These are phyloP conservation scores for Pachyrhynchus sulphureomaculatus DNA, from an alignment of 1,140 invertebrate genomes.

Conservation along the genomic window DNA sequence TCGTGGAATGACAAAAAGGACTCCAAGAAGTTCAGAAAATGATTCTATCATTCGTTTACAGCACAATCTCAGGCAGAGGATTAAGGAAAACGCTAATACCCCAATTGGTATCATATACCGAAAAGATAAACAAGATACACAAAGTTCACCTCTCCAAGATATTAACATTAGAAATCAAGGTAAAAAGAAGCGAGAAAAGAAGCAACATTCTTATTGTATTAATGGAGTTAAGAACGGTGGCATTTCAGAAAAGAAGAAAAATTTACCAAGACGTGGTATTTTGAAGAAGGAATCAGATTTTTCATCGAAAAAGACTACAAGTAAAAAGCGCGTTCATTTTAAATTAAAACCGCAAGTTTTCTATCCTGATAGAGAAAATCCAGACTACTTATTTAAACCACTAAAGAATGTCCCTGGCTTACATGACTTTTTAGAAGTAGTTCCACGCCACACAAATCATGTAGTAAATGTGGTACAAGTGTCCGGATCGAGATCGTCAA, in stretches of 20 bases:
- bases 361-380: too few species aligned
- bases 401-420: constrained; percentile 57
- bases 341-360: too few species aligned
- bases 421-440: constrained; percentile 59
- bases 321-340: too few species aligned
- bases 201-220: background rate
- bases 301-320: background rate
- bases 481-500: constrained; percentile 42
- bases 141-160: background rate
- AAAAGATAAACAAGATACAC: too few species aligned
- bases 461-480: constrained; percentile 64
- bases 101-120: too few species aligned
- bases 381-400: constrained; percentile 37
- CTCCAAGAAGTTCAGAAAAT: background rate
- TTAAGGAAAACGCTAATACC: too few species aligned
- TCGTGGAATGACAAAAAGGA: background rate
- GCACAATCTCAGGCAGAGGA: background rate
- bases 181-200: background rate
- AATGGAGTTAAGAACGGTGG: too few species aligned
- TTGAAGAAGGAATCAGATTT: constrained; percentile 19
- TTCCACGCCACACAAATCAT: constrained; percentile 54
- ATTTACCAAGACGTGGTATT: background rate
- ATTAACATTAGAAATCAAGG: background rate
- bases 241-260: background rate
- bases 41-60: background rate